These are phyloP conservation scores for Ormyrus thymus DNA, from an alignment of 2,888 invertebrate genomes.

Conservation along the genomic window DNA sequence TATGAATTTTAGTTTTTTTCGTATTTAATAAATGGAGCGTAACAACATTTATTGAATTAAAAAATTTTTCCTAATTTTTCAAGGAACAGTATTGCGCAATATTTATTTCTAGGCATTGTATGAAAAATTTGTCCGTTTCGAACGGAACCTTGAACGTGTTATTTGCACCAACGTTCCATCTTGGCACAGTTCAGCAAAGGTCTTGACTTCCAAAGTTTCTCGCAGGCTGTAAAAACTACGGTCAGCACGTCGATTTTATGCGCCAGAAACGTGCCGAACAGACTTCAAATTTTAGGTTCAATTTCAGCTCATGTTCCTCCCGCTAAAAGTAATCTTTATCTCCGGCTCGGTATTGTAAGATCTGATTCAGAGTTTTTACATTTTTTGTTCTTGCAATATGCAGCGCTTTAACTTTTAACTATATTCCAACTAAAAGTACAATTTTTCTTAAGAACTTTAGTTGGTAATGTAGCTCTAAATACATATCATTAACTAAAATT, in stretches of 20 bases:
- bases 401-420: no score
- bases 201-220: conserved; percentile 34
- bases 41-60: background rate
- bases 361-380: no score
- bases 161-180: conserved; percentile 29
- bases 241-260: conserved; percentile 32
- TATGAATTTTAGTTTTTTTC: background rate
- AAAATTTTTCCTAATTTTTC: background rate
- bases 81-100: no score
- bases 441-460: no score
- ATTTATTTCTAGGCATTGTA: background rate
- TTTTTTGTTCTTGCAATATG: no score
- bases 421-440: no score
- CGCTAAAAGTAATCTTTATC: background rate
- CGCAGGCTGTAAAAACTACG: conserved; percentile 16
- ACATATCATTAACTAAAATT: no score
- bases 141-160: background rate
- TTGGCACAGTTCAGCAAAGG: conserved; percentile 25
- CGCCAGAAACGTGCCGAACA: conserved; percentile 35
- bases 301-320: conserved; percentile 24
- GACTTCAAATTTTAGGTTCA: conserved; percentile 26
- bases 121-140: background rate
- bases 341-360: no score
- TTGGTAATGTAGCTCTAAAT: no score
- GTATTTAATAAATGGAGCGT: background rate